Percentiles rank a stretch among this genome's conserved stretches.
Conservation (phyloP, 2,888 invertebrate species). For the Acleris laterana region DNA sequence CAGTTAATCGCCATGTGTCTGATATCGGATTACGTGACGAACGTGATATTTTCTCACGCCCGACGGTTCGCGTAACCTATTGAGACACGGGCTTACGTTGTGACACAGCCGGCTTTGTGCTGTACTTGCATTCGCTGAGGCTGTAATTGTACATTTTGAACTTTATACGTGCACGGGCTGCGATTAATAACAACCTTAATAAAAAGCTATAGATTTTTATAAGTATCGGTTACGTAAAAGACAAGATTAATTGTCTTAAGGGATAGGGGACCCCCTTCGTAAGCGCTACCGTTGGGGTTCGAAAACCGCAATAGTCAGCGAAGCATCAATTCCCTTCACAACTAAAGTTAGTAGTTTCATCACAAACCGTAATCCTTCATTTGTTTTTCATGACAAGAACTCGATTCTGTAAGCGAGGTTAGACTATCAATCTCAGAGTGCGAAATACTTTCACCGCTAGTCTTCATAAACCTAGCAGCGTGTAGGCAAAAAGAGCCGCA, state of each 20-base stretch:
- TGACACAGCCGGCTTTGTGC: slow-evolving; percentile 15
- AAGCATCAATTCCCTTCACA: slow-evolving; percentile 3
- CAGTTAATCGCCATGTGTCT: slow-evolving; percentile 35
- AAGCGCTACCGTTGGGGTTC: neutral
- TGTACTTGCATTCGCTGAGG: slow-evolving; percentile 11
- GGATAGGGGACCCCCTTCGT: neutral
- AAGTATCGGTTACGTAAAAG: too few relatives aligned
- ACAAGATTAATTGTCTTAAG: slow-evolving; percentile 1
- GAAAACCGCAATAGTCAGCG: slow-evolving; percentile 2
- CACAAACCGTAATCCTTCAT: neutral
- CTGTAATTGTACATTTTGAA: slow-evolving; percentile 7
- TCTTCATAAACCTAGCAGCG: slow-evolving; percentile 55
- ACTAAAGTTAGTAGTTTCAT: slow-evolving; percentile 8
- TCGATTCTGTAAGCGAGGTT: slow-evolving; percentile 8
- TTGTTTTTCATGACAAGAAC: neutral
- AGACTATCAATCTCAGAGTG: slow-evolving; percentile 17
- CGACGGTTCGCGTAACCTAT: slow-evolving; percentile 32
- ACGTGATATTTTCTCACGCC: slow-evolving; percentile 39
- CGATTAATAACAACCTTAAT: too few relatives aligned
- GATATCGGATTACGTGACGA: slow-evolving; percentile 38
- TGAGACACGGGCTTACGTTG: slow-evolving; percentile 31
- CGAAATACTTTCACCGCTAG: slow-evolving; percentile 63
- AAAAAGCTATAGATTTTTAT: too few relatives aligned
- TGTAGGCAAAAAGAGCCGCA: slow-evolving; percentile 59
- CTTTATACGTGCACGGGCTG: slow-evolving; percentile 2